phyloP scores from a whole-genome alignment of 2,113 vertebrate genomes.

The Ciconia boyciana region DNA sequence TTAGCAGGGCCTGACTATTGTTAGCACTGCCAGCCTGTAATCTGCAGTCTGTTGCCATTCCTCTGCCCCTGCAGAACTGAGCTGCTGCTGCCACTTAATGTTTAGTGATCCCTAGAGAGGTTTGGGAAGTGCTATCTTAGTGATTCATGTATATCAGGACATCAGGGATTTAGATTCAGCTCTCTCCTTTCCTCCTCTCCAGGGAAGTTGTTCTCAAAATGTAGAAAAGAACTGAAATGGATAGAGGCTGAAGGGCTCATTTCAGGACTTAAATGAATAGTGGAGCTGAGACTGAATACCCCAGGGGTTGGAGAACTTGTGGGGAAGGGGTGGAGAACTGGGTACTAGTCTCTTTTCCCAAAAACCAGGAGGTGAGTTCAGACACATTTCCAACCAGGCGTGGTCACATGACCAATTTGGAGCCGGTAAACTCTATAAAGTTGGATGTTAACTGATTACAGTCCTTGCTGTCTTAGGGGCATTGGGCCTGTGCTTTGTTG shows the following conservation, averaged over 20 bases:
- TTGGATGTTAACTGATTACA: not conserved
- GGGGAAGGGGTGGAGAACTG: not conserved
- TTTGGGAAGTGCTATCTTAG: not conserved
- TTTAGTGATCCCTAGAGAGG: not conserved
- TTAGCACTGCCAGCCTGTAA: not conserved
- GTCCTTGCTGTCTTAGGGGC: not conserved
- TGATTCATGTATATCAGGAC: not conserved
- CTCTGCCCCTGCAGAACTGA: not conserved
- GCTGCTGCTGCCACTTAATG: not conserved
- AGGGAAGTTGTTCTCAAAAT: not conserved
- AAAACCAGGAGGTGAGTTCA: not conserved
- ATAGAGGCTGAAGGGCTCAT: not conserved
- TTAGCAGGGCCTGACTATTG: not conserved
- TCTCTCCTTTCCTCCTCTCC: not conserved
- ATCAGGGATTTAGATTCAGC: too few species aligned
- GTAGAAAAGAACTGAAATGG: not conserved
- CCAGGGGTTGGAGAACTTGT: not conserved
- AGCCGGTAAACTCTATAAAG: not conserved
- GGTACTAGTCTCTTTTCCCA: not conserved
- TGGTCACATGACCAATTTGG: too few species aligned
- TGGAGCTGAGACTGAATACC: not conserved
- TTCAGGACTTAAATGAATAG: not conserved
- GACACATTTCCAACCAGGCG: not conserved
- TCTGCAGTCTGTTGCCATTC: not conserved
- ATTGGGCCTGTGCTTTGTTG: not conserved